phyloP scores from a whole-genome alignment of 2,888 invertebrate genomes.

The Trimorus sp. region DNA sequence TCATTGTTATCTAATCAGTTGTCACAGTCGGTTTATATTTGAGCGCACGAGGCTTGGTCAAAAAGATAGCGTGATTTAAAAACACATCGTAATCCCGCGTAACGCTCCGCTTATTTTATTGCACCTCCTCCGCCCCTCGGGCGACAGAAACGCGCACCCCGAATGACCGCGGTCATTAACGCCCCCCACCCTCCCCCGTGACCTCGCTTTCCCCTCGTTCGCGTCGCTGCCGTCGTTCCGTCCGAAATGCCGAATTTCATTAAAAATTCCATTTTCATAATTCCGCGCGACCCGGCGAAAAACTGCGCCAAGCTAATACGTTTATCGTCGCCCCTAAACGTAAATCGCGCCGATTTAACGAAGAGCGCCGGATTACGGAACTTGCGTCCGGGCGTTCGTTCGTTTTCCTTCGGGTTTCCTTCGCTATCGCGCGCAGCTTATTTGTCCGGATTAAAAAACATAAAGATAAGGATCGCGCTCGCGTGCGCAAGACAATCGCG shows the following conservation, averaged over 20 bases:
- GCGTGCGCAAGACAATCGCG: not conserved
- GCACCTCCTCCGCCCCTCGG: too few species aligned
- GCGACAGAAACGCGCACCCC: too few species aligned
- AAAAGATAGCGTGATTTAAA: slow-evolving; percentile 46
- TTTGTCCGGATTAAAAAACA: slow-evolving; percentile 28
- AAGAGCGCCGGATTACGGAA: slow-evolving; percentile 19
- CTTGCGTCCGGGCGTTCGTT: slow-evolving; percentile 23
- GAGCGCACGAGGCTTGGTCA: slow-evolving; percentile 28
- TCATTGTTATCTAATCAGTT: slow-evolving; percentile 49
- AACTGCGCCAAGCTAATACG: slow-evolving; percentile 16
- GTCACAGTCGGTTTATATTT: slow-evolving; percentile 53
- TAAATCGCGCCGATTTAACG: slow-evolving; percentile 28
- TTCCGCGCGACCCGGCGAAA: not conserved
- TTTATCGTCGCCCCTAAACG: slow-evolving; percentile 23
- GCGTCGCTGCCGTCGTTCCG: not conserved
- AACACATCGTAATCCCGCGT: slow-evolving; percentile 21
- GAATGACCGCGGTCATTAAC: too few species aligned
- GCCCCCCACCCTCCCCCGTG: too few species aligned
- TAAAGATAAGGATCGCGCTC: slow-evolving; percentile 23
- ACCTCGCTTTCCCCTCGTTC: too few species aligned
- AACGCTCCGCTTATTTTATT: not conserved
- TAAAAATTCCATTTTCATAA: slow-evolving; percentile 30
- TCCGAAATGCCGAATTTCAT: slow-evolving; percentile 14
- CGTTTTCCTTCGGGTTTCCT: not conserved
- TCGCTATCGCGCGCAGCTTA: slow-evolving; percentile 1